A percentile compares a stretch with the other conserved stretches of the same genome.
These are phyloP conservation scores for Uropetala carovei DNA, from an alignment of 2,888 invertebrate species.

Conservation along the genomic window DNA sequence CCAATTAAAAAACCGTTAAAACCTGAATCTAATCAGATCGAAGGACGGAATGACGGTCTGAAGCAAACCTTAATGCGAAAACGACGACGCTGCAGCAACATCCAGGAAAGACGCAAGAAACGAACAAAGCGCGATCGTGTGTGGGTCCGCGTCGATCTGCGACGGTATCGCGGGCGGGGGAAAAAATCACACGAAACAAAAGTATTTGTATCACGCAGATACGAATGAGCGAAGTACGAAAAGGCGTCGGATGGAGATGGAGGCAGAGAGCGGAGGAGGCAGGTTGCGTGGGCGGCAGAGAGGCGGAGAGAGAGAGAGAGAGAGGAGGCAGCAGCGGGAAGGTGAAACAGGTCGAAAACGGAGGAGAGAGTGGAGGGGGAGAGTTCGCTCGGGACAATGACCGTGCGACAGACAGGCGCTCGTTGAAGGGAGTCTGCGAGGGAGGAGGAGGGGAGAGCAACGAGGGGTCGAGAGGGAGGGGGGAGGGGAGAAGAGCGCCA, in stretches of 20 bases:
- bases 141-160: not conserved
- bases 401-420: conserved; percentile 47
- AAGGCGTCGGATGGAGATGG: not conserved
- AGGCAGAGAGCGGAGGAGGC: not conserved
- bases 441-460: not conserved
- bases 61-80: not conserved
- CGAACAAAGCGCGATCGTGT: not conserved
- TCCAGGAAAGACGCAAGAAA: not conserved
- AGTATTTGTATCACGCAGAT: not conserved
- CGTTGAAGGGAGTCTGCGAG: not conserved
- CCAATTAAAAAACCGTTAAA: too few species aligned
- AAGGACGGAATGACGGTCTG: too few species aligned
- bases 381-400: conserved; percentile 26
- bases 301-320: not conserved
- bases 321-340: not conserved
- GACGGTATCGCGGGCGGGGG: not conserved
- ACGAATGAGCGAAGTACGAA: too few species aligned
- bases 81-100: not conserved
- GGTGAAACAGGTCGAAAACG: conserved; percentile 1
- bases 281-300: not conserved
- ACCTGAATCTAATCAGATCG: too few species aligned
- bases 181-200: not conserved
- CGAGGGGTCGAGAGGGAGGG: not conserved
- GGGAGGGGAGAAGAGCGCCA: not conserved
- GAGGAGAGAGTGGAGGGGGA: not conserved